These are phyloP conservation scores for Syngnathus typhle DNA, from an alignment of 2,113 vertebrate genomes.

Conservation along the genomic window DNA sequence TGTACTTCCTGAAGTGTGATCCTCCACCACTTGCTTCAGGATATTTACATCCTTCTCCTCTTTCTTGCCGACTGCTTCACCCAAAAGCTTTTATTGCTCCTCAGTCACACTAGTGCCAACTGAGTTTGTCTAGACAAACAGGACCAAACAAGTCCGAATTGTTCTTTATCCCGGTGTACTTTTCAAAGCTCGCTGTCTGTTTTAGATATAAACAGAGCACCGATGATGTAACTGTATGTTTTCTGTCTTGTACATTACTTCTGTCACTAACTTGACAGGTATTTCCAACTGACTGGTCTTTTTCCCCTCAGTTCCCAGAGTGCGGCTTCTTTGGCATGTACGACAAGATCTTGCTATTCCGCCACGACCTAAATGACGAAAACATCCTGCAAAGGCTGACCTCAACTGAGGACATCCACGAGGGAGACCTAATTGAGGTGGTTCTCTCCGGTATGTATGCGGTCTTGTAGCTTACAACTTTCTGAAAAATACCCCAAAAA, in stretches of 20 bases:
- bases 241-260: not conserved
- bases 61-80: constrained; percentile 23
- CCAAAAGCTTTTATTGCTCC: constrained; percentile 21
- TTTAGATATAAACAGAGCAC: not conserved
- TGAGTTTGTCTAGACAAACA: constrained; percentile 13
- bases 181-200: not conserved
- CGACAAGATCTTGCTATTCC: constrained; percentile 97
- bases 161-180: constrained; percentile 1
- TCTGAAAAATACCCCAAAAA: not conserved
- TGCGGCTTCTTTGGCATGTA: constrained; percentile 99
- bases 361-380: constrained; percentile 90
- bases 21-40: constrained; percentile 55
- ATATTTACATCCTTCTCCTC: constrained; percentile 59
- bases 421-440: constrained; percentile 95
- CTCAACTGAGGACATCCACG: constrained; percentile 90
- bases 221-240: not conserved
- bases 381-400: constrained; percentile 95
- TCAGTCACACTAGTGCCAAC: constrained; percentile 13
- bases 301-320: constrained; percentile 85
- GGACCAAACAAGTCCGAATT: not conserved
- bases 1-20: constrained; percentile 63
- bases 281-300: not conserved
- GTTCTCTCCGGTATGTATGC: constrained; percentile 85
- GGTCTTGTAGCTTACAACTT: not conserved
- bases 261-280: not conserved